Conservation (phyloP, 2,888 invertebrate genomes). For the Chymomyza caudatula region DNA sequence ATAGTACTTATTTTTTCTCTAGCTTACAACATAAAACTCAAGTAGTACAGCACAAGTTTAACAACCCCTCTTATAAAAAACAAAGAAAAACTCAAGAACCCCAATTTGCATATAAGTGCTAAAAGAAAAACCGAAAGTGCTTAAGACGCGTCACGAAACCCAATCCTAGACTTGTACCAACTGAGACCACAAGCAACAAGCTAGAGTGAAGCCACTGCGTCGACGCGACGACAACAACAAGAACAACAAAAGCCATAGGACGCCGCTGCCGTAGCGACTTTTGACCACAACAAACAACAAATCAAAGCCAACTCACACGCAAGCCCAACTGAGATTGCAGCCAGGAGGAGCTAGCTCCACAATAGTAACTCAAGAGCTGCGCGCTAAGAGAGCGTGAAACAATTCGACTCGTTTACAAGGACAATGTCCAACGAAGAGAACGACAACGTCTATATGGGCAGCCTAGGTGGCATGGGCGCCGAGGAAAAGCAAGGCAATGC, state of each 20-base stretch:
- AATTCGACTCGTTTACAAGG: conserved; percentile 21
- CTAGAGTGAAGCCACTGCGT: conserved; percentile 30
- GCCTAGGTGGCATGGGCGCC: conserved; percentile 28
- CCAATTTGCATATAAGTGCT: conserved; percentile 1
- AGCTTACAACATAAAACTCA: not conserved
- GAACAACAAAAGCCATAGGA: conserved; percentile 17
- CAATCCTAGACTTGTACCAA: not conserved
- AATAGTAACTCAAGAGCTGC: not conserved
- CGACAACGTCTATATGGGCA: conserved; percentile 46
- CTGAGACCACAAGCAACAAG: conserved; percentile 7
- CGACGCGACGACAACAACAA: conserved; percentile 44
- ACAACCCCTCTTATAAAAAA: not conserved
- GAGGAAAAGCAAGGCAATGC: conserved; percentile 11
- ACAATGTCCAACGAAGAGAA: conserved; percentile 66
- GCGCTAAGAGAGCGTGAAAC: conserved; percentile 45
- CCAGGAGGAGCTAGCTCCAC: conserved; percentile 4
- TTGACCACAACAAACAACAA: conserved; percentile 61
- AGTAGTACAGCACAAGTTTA: not conserved
- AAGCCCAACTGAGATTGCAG: conserved; percentile 28
- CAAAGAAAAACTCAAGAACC: not conserved
- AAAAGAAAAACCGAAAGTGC: not conserved
- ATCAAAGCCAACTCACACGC: conserved; percentile 29
- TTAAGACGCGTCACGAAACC: conserved; percentile 24
- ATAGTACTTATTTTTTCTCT: not conserved
- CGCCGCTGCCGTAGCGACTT: conserved; percentile 48